phyloP scores from a whole-genome alignment of 1,140 invertebrate genomes.

The Gonioctena quinquepunctata region DNA sequence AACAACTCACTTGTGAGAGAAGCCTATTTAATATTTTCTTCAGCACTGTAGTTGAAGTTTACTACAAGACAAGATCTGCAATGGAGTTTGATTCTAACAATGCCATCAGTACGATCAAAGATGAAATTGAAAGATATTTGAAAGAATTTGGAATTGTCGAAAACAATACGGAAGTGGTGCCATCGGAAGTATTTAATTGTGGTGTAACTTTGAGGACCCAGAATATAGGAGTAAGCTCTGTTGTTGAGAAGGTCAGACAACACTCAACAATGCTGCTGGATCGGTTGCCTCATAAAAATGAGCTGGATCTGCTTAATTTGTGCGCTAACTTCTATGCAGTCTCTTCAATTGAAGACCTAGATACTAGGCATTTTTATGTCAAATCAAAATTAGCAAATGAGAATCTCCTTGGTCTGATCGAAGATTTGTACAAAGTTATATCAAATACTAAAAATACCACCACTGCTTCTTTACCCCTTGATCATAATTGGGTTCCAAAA shows the following conservation, averaged over 20 bases:
- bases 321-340: conserved; percentile 49
- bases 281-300: neutral
- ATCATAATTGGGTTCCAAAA: conserved; percentile 40
- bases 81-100: conserved; percentile 58
- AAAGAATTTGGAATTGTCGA: neutral
- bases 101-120: conserved; percentile 34
- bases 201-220: conserved; percentile 40
- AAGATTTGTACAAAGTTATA: conserved; percentile 8
- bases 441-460: neutral
- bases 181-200: conserved; percentile 20
- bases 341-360: conserved; percentile 39
- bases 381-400: neutral
- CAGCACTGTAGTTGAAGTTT: conserved; percentile 69
- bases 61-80: conserved; percentile 64
- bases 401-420: neutral
- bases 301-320: conserved; percentile 22
- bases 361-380: conserved; percentile 27
- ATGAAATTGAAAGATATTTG: conserved; percentile 32
- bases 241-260: conserved; percentile 50
- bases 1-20: conserved; percentile 67
- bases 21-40: conserved; percentile 59
- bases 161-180: neutral
- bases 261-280: conserved; percentile 39
- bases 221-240: conserved; percentile 43
- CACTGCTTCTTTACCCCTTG: conserved; percentile 20